Conservation (phyloP, 2,797 vertebrate genomes). For the Oreonectes daqikongensis region DNA sequence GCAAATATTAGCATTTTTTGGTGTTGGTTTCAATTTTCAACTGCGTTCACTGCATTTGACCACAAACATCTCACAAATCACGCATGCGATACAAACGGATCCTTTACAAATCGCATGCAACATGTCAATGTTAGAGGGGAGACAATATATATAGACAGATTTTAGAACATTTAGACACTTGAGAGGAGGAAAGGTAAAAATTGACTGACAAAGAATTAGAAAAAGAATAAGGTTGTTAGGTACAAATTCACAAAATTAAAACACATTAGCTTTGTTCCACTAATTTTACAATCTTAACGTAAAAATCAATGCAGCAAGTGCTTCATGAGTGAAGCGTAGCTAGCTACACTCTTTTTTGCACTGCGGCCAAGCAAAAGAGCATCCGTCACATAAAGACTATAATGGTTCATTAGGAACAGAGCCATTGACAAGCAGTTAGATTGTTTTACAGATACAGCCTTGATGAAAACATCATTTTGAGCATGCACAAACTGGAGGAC, state of each 20-base stretch:
- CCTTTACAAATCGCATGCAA: conserved; percentile 4
- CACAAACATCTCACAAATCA: conserved; percentile 5
- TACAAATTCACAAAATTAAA: conserved; percentile 4
- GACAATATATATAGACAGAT: conserved; percentile 2
- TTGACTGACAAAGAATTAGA: conserved; percentile 4
- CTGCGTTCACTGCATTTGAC: neutral
- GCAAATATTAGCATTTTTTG: no score
- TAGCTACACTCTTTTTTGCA: no score
- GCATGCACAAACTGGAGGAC: conserved; percentile 24
- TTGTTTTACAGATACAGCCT: no score
- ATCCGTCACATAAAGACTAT: no score
- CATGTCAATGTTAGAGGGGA: conserved; percentile 1
- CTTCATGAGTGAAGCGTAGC: no score
- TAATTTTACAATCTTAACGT: no score
- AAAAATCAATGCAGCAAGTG: no score
- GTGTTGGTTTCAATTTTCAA: no score
- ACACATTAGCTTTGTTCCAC: conserved; percentile 36
- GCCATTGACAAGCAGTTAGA: no score
- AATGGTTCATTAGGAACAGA: no score
- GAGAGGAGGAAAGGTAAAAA: neutral
- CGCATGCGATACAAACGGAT: conserved; percentile 14
- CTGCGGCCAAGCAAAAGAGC: no score
- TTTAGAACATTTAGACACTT: conserved; percentile 6
- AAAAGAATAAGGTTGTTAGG: conserved; percentile 11
- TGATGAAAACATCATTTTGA: neutral